Conservation (phyloP, 2,888 invertebrate genomes). For the Pimpla rufipes region DNA sequence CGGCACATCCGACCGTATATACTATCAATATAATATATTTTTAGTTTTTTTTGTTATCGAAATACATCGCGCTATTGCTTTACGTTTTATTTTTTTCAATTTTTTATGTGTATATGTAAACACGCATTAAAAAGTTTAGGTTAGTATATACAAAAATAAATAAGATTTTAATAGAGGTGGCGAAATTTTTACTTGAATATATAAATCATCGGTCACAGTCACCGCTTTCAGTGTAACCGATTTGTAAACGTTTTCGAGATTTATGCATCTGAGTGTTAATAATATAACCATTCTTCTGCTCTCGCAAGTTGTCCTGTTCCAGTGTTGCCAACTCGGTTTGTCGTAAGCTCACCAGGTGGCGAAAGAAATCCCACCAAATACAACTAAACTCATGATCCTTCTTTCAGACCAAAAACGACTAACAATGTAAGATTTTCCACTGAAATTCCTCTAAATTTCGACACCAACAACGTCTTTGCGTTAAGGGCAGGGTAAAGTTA, state of each 20-base stretch:
- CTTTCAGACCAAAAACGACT: constrained; percentile 4
- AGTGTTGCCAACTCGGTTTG: neutral
- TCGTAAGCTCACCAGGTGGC: constrained; percentile 5
- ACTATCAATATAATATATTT: too few relatives aligned
- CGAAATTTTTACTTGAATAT: constrained; percentile 26
- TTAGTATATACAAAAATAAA: too few relatives aligned
- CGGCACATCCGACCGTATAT: too few relatives aligned
- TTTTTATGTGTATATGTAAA: too few relatives aligned
- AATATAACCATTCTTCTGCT: constrained; percentile 3
- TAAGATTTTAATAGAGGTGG: too few relatives aligned
- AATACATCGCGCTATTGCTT: too few relatives aligned
- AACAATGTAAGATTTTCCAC: constrained; percentile 1
- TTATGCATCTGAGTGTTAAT: neutral
- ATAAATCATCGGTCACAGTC: constrained; percentile 40
- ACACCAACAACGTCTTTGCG: too few relatives aligned
- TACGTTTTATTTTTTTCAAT: too few relatives aligned
- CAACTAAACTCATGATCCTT: neutral
- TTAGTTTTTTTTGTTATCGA: too few relatives aligned
- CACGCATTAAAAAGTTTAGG: too few relatives aligned
- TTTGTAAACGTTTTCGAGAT: neutral
- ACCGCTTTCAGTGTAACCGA: constrained; percentile 33
- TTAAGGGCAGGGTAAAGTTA: too few relatives aligned
- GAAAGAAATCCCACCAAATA: constrained; percentile 9
- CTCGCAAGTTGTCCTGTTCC: constrained; percentile 28
- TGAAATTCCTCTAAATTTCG: neutral